Base-by-base conservation (phyloP, 2,888 invertebrate genomes). In the Dromius quadrimaculatus region DNA sequence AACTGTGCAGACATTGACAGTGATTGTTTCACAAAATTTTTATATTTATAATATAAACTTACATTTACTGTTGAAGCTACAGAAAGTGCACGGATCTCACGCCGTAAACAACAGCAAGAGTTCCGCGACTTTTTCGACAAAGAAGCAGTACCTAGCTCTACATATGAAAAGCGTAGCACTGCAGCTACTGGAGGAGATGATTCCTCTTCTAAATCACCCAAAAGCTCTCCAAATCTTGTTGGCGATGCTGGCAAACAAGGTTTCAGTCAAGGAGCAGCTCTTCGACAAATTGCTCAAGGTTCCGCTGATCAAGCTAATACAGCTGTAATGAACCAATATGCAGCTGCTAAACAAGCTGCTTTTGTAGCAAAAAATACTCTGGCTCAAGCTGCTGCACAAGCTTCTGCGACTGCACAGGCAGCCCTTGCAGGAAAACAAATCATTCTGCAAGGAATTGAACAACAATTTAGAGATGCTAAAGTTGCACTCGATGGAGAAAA, bases 291-390 rank as follows among this genome's bases (percentile, higher is more conserved):
- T 57, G 90, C 90, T 2, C 88, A 89, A 68, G 90, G 90, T 0
- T 92, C 92, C 0, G 92, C 91, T 0, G 90, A 90, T 77, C 90
- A 91, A 79, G 92, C 92, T 2, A 88, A 89, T 75, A 89, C 89
- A 43, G 91, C 92, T 9, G 85, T 88, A 5, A 85, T 84, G 13
- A 91, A 89, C 76, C 92, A 92, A 78, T 89, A 89, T 57, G 89
- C 90, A 0, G 92, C 92, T 0, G 92, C 89, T 0, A 88, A 90
- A 71, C 92, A 92, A 79, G 92, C 92, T 0, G 92, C 92, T 0
- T 92, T 90, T 77, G 88, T 91, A 2, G 92, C 92, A 0, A 91
- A 92, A 82, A 92, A 90, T 76, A 90, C 90, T 0, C 78, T 92
- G 34, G 92, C 92, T 0, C 92, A 92, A 78, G 88, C 91, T 0